Percentiles rank a stretch among this genome's conserved stretches.
phyloP scores from a whole-genome alignment of 1,140 invertebrate genomes.

The Cryptotermes secundus region DNA sequence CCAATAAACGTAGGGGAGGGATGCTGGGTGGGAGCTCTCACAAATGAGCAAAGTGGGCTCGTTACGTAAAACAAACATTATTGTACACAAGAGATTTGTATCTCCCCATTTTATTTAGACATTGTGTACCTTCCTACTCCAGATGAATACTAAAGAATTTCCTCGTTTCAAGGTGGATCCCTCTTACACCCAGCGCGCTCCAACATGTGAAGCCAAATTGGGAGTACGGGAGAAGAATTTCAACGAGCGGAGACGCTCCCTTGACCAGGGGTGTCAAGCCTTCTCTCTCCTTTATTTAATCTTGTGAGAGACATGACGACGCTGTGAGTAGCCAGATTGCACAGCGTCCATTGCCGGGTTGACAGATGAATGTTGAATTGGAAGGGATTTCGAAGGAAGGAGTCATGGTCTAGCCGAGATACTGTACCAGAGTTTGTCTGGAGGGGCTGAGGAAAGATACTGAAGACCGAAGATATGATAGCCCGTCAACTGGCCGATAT shows the following conservation, averaged over 20 bases:
- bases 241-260: background rate
- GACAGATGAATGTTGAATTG: too few relatives aligned
- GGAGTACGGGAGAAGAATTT: background rate
- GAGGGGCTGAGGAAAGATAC: too few relatives aligned
- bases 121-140: background rate
- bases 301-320: too few relatives aligned
- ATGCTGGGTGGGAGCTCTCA: background rate
- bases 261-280: background rate
- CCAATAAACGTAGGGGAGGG: background rate
- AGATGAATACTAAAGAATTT: constrained; percentile 8
- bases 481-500: too few relatives aligned
- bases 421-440: too few relatives aligned
- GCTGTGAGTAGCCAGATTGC: too few relatives aligned
- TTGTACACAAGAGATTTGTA: background rate
- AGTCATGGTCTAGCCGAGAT: too few relatives aligned
- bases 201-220: constrained; percentile 9
- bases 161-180: background rate
- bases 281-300: background rate
- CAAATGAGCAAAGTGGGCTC: constrained; percentile 1
- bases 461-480: too few relatives aligned
- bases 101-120: background rate
- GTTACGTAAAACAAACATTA: background rate
- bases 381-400: too few relatives aligned
- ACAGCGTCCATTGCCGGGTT: too few relatives aligned
- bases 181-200: background rate